Conservation (phyloP, 2,888 invertebrate species). For the Chymomyza amoena region DNA sequence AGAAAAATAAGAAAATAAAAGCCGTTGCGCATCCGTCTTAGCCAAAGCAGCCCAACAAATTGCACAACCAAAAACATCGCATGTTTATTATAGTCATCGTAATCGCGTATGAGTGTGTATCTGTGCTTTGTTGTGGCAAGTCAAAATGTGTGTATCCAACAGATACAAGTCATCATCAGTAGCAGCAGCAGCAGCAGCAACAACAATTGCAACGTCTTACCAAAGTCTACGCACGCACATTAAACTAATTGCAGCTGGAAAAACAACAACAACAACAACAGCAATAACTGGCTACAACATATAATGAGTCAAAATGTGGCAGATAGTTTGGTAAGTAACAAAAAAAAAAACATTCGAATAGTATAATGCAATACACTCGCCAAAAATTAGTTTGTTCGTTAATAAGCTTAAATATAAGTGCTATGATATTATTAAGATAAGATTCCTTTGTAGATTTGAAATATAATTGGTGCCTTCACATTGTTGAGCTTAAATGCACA, state of each 20-base stretch:
- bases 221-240: slow-evolving; percentile 63
- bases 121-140: slow-evolving; percentile 33
- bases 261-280: slow-evolving; percentile 28
- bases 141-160: slow-evolving; percentile 63
- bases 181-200: slow-evolving; percentile 27
- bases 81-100: slow-evolving; percentile 24
- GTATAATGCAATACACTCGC: not conserved
- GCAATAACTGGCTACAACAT: slow-evolving; percentile 32
- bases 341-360: not conserved
- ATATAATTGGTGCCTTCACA: too few species aligned
- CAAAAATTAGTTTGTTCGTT: not conserved
- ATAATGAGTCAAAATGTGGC: slow-evolving; percentile 79
- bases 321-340: slow-evolving; percentile 78
- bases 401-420: too few species aligned
- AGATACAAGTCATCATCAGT: slow-evolving; percentile 55
- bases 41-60: slow-evolving; percentile 1
- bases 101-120: slow-evolving; percentile 13
- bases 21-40: not conserved
- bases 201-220: slow-evolving; percentile 54
- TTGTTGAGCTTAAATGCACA: too few species aligned
- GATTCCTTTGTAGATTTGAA: too few species aligned
- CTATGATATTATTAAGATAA: too few species aligned
- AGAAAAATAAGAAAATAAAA: slow-evolving; percentile 7
- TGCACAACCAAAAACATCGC: slow-evolving; percentile 25
- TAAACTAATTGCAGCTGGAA: slow-evolving; percentile 64